Evolutionary conservation across 2,888 invertebrate species (phyloP).

Genomic region (Glaucopsyche alexis): DNA sequence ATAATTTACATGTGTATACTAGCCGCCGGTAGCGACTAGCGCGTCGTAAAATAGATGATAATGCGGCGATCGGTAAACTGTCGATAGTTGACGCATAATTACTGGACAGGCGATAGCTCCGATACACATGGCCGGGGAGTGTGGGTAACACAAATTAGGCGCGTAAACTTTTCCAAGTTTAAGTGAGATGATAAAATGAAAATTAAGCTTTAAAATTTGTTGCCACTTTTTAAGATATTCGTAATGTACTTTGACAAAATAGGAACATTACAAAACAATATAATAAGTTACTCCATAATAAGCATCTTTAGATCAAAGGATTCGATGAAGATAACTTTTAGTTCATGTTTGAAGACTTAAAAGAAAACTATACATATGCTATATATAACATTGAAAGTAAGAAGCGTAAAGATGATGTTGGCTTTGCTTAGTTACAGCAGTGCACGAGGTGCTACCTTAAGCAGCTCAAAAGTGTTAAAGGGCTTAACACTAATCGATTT

Average conservation of each 20-base stretch:
- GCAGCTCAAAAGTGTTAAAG: not conserved
- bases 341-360: too few relatives aligned
- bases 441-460: not conserved
- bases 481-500: conserved; percentile 16
- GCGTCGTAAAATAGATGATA: conserved; percentile 34
- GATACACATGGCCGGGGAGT: conserved; percentile 43
- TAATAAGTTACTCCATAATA: too few relatives aligned
- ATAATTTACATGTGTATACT: conserved; percentile 26
- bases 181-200: not conserved
- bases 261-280: too few relatives aligned
- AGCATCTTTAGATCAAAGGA: too few relatives aligned
- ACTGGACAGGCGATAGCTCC: conserved; percentile 47
- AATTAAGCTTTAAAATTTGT: too few relatives aligned
- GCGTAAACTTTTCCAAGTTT: not conserved
- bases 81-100: conserved; percentile 43
- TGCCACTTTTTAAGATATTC: too few relatives aligned
- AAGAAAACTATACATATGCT: too few relatives aligned
- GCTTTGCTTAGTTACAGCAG: too few relatives aligned
- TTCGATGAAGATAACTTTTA: too few relatives aligned
- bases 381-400: too few relatives aligned
- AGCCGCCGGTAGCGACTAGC: conserved; percentile 29
- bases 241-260: too few relatives aligned
- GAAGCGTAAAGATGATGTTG: too few relatives aligned
- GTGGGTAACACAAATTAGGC: not conserved
- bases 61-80: conserved; percentile 46